Percentiles rank a stretch among this genome's conserved stretches.
phyloP scores from a whole-genome alignment of 2,113 vertebrate genomes.

The Gasterosteus aculeatus region DNA sequence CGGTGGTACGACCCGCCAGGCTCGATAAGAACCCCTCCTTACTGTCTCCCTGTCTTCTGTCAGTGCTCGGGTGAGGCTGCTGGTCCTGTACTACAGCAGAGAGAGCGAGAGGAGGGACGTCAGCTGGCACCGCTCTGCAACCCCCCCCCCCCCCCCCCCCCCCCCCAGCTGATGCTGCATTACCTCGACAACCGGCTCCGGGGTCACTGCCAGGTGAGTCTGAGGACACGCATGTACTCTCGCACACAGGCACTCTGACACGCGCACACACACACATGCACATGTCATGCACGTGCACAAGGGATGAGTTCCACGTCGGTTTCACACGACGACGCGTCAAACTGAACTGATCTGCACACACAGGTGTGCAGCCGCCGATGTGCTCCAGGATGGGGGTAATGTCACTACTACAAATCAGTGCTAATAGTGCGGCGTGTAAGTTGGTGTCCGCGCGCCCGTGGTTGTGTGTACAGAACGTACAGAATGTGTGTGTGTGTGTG shows the following conservation, averaged over 20 bases:
- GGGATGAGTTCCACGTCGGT: constrained; percentile 25
- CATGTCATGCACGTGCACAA: constrained; percentile 18
- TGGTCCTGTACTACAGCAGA: constrained; percentile 74
- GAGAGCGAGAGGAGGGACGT: constrained; percentile 68
- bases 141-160: constrained; percentile 37
- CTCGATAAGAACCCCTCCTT: constrained; percentile 77
- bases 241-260: neutral
- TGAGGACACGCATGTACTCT: constrained; percentile 52
- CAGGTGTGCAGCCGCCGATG: constrained; percentile 52
- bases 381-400: constrained; percentile 33
- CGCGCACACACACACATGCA: constrained; percentile 32
- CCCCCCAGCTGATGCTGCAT: constrained; percentile 65
- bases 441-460: neutral
- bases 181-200: constrained; percentile 67
- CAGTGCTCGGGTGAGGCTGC: constrained; percentile 78
- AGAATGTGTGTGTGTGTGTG: constrained; percentile 48
- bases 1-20: constrained; percentile 64
- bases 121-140: constrained; percentile 73
- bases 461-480: constrained; percentile 40
- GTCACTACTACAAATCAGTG: constrained; percentile 34
- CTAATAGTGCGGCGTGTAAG: neutral
- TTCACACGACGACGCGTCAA: constrained; percentile 20
- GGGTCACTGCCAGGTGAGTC: constrained; percentile 75
- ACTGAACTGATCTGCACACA: constrained; percentile 21
- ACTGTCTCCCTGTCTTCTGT: constrained; percentile 73